Evolutionary conservation across 2,113 vertebrate species (phyloP), one percentile per base, ranked within the genome.

Genomic region (Xyrauchen texanus): DNA sequence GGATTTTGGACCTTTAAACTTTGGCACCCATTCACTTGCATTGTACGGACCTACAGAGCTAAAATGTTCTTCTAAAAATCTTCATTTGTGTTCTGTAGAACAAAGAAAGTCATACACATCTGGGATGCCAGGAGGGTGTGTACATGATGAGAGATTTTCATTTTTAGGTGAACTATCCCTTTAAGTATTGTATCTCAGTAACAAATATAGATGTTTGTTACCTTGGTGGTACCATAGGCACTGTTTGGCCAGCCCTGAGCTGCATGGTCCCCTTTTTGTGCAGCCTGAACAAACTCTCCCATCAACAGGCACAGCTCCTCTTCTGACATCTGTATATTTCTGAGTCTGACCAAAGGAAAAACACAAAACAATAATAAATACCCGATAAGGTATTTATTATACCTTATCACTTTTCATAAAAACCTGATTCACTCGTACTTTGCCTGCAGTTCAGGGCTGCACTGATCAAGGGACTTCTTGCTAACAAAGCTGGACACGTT

Each of bases 401-500:
- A 15, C 21, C 13, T n/a, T 58, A 15, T 58, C 3, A 7, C 55
- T 7, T 4, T 15, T 6, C 7, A 3, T 15, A 15, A 7, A 58
- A 15, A 11, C n/a, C 15, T 15, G 16, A 45, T 13, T 45, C 1
- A 73, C 3, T 34, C 69, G 34, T 85, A 88, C 87, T 84, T 88
- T 52, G 78, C 82, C 77, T 87, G 83, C 7, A 88, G 79, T 15
- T 82, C 76, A 8, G 85, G 55, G 51, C 71, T 83, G 71, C 88
- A 88, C 60, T 84, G 49, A 12, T 67, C 71, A 45, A 88, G 88
- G 0, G 82, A 76, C n/a, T 49, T 64, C 68, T 85, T 84, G 78
- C 87, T 88, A 73, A 81, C 81, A 8, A 88, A 84, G 57, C 87
- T 88, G 74, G 88, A 89, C 10, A 89, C 60, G 62, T 84, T 89